Base-by-base conservation (phyloP, 1,140 invertebrate species). In the Phenacoccus solenopsis region DNA sequence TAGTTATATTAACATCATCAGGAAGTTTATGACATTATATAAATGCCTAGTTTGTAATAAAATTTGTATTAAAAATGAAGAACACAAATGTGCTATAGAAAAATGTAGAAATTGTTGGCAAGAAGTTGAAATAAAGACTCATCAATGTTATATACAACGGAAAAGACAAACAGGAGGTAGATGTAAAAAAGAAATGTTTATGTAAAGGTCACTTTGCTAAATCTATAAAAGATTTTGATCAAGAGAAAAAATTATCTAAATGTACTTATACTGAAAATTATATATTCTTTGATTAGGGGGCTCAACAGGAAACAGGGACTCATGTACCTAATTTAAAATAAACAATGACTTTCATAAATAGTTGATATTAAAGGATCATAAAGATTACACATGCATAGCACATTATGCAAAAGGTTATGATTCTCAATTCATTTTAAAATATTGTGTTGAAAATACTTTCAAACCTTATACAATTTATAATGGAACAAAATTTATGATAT, bases 381-480 rank as follows among this genome's bases (percentile, higher is more conserved):
- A 32, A 69, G 28, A 69, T 35, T 69, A 69, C 24, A 69, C 67
- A 30, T 30, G 67, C 20, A 69, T 69, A 69, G 67, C 67, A n/a
- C 67, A n/a, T 30, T 69, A 30, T 27, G 64, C 64, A 67, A 67
- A 67, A 69, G 2, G 9, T 69, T 69, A 69, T 69, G 67, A 28
- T 69, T n/a, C 28, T 13, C 27, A 30, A 28, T 69, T 69, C 28
- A 28, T 69, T 69, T 69, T 35, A 32, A 69, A 69, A 32, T 69
- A 69, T 32, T 69, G 67, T 69, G 67, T 69, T 32, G 67, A 69
- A 69, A 69, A 69, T 69, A 69, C 67, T 69, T 28, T 69, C 28
- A 69, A 69, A 35, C 67, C 67, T 30, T 69, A 69, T 32, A 69
- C 67, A 69, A 69, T 69, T 69, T 69, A 69, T 35, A 69, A 69